Conservation (phyloP, 2,888 invertebrate genomes). For the Hirudinaria manillensis region DNA sequence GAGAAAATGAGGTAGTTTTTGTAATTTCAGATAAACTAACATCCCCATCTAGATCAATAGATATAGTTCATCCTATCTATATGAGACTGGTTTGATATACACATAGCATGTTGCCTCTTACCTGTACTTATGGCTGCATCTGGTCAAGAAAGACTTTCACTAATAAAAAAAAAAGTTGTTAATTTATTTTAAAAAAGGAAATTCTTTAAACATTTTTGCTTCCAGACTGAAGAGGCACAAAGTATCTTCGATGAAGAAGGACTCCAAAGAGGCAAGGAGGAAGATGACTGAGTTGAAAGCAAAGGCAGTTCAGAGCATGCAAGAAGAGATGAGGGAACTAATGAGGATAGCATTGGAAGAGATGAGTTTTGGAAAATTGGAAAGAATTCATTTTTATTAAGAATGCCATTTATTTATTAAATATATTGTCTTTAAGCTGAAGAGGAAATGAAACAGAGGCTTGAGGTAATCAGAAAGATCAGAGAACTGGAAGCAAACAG, state of each 20-base stretch:
- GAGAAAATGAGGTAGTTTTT: slow-evolving; percentile 48
- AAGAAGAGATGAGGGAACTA: slow-evolving; percentile 50
- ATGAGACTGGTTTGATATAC: no score
- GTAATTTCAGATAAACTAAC: background rate
- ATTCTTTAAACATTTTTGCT: background rate
- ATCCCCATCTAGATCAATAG: background rate
- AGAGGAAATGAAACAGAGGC: slow-evolving; percentile 51
- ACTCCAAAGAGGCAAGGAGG: slow-evolving; percentile 50
- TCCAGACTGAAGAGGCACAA: slow-evolving; percentile 43
- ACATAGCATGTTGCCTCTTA: background rate
- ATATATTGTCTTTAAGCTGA: slow-evolving; percentile 44
- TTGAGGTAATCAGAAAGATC: slow-evolving; percentile 54
- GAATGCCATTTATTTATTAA: background rate
- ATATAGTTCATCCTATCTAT: background rate
- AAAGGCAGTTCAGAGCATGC: slow-evolving; percentile 52
- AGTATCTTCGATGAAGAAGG: slow-evolving; percentile 50
- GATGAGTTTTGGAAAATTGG: slow-evolving; percentile 39
- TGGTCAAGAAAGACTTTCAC: background rate
- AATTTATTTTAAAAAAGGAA: background rate
- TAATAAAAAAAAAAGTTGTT: background rate
- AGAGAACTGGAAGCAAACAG: slow-evolving; percentile 52
- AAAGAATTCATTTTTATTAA: background rate
- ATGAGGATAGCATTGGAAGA: slow-evolving; percentile 52
- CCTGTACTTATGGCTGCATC: background rate
- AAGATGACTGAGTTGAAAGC: slow-evolving; percentile 51